phyloP scores from a whole-genome alignment of 2,888 invertebrate species.

The Idaea straminata region DNA sequence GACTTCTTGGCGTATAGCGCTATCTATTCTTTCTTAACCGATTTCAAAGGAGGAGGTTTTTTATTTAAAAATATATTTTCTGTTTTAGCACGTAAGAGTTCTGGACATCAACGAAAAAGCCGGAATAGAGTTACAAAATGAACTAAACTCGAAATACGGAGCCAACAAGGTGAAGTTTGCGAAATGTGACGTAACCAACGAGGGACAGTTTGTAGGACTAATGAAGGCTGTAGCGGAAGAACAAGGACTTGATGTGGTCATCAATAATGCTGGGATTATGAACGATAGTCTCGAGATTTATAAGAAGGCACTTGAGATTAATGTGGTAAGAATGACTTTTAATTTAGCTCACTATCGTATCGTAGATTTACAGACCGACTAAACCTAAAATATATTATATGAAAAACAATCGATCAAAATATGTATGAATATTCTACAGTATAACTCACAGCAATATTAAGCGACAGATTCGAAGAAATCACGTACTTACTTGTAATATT shows the following conservation, averaged over 20 bases:
- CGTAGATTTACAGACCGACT: too few species aligned
- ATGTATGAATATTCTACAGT: too few species aligned
- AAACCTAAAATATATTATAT: too few species aligned
- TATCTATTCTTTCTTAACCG: background rate
- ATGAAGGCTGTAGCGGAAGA: conserved; percentile 37
- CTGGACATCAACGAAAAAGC: conserved; percentile 42
- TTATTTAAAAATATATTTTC: background rate
- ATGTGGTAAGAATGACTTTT: conserved; percentile 43
- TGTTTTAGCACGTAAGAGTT: conserved; percentile 43
- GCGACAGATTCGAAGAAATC: too few species aligned
- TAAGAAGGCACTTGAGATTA: conserved; percentile 45
- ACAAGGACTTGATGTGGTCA: conserved; percentile 44
- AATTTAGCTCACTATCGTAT: background rate
- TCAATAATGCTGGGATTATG: conserved; percentile 52
- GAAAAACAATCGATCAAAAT: too few species aligned
- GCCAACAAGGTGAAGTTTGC: conserved; percentile 41
- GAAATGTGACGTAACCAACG: conserved; percentile 51
- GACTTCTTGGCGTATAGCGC: too few species aligned
- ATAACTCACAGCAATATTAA: too few species aligned
- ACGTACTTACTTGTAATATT: too few species aligned
- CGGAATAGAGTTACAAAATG: conserved; percentile 38
- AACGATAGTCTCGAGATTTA: conserved; percentile 41
- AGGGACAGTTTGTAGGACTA: conserved; percentile 36
- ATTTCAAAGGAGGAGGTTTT: too few species aligned
- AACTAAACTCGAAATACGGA: conserved; percentile 43